A percentile compares a stretch with the other conserved stretches of the same genome.
Evolutionary conservation across 2,113 vertebrate genomes (phyloP).

Genomic region (Rhabdomys dilectus): DNA sequence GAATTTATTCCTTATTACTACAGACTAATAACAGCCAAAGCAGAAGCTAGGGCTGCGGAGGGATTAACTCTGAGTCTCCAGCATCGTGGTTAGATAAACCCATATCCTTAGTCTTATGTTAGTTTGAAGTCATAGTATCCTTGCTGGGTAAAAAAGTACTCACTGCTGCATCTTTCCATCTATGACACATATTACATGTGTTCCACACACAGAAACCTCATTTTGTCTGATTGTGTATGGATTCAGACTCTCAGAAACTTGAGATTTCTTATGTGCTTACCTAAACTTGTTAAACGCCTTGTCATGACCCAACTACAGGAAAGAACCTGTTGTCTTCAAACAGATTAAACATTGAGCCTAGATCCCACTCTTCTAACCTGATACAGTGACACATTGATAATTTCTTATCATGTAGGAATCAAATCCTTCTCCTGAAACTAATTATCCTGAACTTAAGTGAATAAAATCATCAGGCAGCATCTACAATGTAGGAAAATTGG

Average conservation of each 20-base stretch:
- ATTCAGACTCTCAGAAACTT: background rate
- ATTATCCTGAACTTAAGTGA: background rate
- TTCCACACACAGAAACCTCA: too few species aligned
- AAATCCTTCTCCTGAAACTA: rapidly evolving
- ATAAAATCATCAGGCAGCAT: background rate
- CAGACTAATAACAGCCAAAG: background rate
- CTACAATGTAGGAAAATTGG: background rate
- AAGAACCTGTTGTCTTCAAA: background rate
- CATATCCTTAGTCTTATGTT: too few species aligned
- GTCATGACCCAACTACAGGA: background rate
- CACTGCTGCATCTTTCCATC: background rate
- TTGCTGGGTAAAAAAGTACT: background rate
- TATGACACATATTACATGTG: background rate
- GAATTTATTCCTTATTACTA: background rate
- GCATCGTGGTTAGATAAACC: background rate
- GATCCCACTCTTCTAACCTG: background rate
- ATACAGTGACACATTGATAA: background rate
- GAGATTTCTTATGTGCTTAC: background rate
- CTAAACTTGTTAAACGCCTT: background rate
- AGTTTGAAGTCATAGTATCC: background rate
- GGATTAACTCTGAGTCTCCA: background rate
- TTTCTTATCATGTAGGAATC: background rate
- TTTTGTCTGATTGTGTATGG: background rate
- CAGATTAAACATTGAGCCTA: background rate
- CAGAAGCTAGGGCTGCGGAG: too few species aligned